These are phyloP conservation scores for Elmis aenea DNA, from an alignment of 2,888 invertebrate species.

Conservation along the genomic window DNA sequence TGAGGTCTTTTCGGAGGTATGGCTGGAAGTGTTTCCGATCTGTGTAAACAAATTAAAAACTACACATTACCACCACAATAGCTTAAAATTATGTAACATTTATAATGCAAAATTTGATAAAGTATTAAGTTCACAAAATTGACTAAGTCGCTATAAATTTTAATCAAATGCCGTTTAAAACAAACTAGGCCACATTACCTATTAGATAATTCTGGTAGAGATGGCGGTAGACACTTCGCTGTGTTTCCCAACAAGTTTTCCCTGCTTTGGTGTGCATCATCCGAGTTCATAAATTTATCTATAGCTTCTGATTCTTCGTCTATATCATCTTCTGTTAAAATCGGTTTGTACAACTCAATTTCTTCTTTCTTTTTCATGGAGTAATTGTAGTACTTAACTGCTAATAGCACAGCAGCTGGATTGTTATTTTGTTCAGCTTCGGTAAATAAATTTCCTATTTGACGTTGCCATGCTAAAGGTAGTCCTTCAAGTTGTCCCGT, in stretches of 20 bases:
- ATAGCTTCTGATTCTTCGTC: slow-evolving; percentile 80
- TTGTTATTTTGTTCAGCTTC: slow-evolving; percentile 84
- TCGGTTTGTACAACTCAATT: slow-evolving; percentile 63
- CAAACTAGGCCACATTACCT: too few species aligned
- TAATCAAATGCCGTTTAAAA: too few species aligned
- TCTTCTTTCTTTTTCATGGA: slow-evolving; percentile 76
- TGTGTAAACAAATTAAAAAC: too few species aligned
- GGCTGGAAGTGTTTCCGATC: slow-evolving; percentile 55
- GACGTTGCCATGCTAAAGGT: slow-evolving; percentile 74
- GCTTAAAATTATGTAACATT: too few species aligned
- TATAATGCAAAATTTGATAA: too few species aligned
- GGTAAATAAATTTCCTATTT: slow-evolving; percentile 78
- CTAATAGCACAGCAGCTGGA: slow-evolving; percentile 85
- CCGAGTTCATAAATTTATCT: slow-evolving; percentile 68
- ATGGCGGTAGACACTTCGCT: slow-evolving; percentile 3
- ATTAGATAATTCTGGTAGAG: slow-evolving; percentile 20
- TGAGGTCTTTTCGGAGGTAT: slow-evolving; percentile 45
- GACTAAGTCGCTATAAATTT: too few species aligned
- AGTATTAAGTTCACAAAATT: too few species aligned
- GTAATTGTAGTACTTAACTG: slow-evolving; percentile 85
- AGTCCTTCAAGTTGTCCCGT: slow-evolving; percentile 83
- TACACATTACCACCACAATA: too few species aligned
- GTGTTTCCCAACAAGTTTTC: slow-evolving; percentile 21
- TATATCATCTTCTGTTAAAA: slow-evolving; percentile 75
- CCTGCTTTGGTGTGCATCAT: slow-evolving; percentile 66